Conservation (phyloP, 2,113 vertebrate species). For the Serinus canaria region DNA sequence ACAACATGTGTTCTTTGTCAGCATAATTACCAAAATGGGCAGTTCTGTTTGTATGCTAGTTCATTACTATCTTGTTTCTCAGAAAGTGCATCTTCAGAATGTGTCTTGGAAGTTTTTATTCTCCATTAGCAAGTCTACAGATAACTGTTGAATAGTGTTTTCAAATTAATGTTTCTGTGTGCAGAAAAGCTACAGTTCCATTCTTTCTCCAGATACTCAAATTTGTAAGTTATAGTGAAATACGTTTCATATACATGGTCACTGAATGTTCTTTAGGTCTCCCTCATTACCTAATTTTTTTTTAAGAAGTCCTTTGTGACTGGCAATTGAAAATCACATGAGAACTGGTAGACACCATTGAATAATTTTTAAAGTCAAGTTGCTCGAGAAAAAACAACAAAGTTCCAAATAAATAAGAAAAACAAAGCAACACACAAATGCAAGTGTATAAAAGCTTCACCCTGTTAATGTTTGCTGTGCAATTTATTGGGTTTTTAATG, state of each 20-base stretch:
- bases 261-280: neutral
- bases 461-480: neutral
- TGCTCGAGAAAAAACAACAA: neutral
- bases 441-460: neutral
- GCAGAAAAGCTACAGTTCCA: neutral
- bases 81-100: neutral
- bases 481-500: neutral
- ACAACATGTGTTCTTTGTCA: neutral
- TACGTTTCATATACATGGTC: neutral
- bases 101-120: neutral
- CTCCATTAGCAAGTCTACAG: neutral
- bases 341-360: neutral
- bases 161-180: neutral
- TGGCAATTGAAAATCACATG: fast-evolving
- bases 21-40: neutral
- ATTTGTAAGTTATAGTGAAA: neutral
- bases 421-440: neutral
- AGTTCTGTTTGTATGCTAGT: neutral
- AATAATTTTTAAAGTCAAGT: neutral
- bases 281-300: neutral
- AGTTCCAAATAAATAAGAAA: neutral
- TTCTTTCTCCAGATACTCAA: neutral
- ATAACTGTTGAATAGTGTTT: neutral
- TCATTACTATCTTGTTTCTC: neutral
- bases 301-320: neutral